Base-by-base conservation (phyloP, 2,113 vertebrate genomes). In the Lethenteron reissneri region DNA sequence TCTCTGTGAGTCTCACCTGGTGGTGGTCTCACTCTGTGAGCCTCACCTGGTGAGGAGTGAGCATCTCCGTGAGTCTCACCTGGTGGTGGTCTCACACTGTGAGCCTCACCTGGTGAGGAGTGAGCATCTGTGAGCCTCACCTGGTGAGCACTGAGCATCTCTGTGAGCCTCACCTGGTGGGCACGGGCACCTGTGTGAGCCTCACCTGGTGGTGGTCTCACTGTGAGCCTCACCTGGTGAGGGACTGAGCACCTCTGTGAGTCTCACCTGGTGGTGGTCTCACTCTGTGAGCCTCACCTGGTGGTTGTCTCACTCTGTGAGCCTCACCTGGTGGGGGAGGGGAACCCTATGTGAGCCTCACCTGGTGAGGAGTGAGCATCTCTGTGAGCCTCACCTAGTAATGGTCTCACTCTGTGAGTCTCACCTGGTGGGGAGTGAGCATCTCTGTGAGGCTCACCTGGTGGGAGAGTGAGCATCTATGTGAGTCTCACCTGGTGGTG, bases 331-430 rank as follows among this genome's bases (percentile, higher is more conserved):
- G 12, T 17, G 70, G 19, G n/a, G 12, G 4, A n/a, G n/a, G 25
- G n/a, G 25, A n/a, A 6, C 1, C 5, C 41, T 41, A 1, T 41
- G 41, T 41, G 41, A 41, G 41, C 1, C 21, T 56, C 14, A 14
- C 11, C 56, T 56, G 11, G 10, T 68, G 56, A 11, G 17, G 10
- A 15, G 11, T 15, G 8, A 17, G 11, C 56, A 4, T 21, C 21
- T 5, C 8, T 19, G 12, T 2, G 71, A 62, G 68, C 19, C 75
- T 76, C 81, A 97, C 90, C 25, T 25, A 3, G 25, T 25, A 3
- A 99, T 92, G n/a, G n/a, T n/a, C n/a, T n/a, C n/a, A n/a, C 78
- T 99, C 94, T 0, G 94, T 99, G 70, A 99, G 80, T 56, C 90
- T 41, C 25, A 41, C 25, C 25, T 41, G 25, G 25, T 41, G 25